Base-by-base conservation (phyloP, 2,797 vertebrate genomes). In the Carapus acus region DNA sequence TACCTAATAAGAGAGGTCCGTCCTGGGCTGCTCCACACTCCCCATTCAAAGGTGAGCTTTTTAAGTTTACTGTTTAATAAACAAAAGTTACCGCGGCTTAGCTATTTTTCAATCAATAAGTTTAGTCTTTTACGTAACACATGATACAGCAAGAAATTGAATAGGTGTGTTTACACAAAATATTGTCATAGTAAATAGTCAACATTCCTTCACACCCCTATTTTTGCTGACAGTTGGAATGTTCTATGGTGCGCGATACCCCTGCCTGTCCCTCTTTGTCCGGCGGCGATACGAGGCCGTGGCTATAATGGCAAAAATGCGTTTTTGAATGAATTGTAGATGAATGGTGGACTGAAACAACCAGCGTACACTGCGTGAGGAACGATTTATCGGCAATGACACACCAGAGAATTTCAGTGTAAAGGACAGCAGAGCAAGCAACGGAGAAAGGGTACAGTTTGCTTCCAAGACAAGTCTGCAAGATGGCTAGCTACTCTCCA, bases 201-300 rank as follows among this genome's bases (percentile, higher is more conserved):
- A 15, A 12, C 29, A 24, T 33, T 12, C 46, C 2, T 3, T 1
- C 11, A 52, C 71, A 53, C 81, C 85, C 86, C 84, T 63, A 20
- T 73, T 50, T 76, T 56, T 11, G 17, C 37, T 21, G 0, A 1
- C 19, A 77, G 39, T 75, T 87, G 83, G 44, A 81, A 72, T 58
- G 56, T 67, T 78, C 85, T 80, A 20, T 23, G 41, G 43, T 81
- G 80, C 70, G 72, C 68, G 73, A 68, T 77, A 58, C 71, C 70
- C 63, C 76, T 76, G 84, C 78, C 76, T 77, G 87, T 87, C 85
- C 85, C 86, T 89, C 89, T 90, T 90, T 90, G 89, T 90, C 88
- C 88, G 85, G 86, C 85, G 79, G 83, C 83, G 81, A 87, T 47
- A 68, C 84, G 82, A 89, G 87, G 88, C 88, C 86, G 79, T 74